A percentile compares a stretch with the other conserved stretches of the same genome.
Evolutionary conservation across 2,888 invertebrate species (phyloP).

Genomic region (Hyalella azteca): DNA sequence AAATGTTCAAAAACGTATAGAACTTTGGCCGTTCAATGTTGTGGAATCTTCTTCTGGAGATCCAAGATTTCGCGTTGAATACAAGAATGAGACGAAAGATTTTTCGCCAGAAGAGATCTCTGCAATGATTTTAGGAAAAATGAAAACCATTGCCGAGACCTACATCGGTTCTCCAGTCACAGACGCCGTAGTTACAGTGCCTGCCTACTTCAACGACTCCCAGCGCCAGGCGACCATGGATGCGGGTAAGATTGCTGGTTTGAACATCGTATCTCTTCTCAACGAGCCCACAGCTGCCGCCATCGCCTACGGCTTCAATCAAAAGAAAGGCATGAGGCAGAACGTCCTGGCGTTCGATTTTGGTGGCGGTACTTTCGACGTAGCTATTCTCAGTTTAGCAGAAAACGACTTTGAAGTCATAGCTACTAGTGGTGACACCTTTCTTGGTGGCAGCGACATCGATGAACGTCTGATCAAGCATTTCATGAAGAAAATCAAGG

Average conservation of each 20-base stretch:
- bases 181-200: slow-evolving; percentile 6
- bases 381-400: slow-evolving; percentile 5
- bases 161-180: background rate
- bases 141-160: slow-evolving; percentile 1
- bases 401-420: background rate
- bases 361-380: slow-evolving; percentile 22
- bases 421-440: background rate
- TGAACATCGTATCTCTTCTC: background rate
- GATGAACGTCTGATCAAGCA: background rate
- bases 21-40: slow-evolving; percentile 13
- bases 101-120: slow-evolving; percentile 17
- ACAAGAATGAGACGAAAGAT: background rate
- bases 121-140: background rate
- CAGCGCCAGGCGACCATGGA: slow-evolving; percentile 32
- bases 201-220: too few species aligned
- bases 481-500: background rate
- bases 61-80: background rate
- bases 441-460: slow-evolving; percentile 5
- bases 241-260: slow-evolving; percentile 25
- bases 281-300: slow-evolving; percentile 29
- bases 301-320: slow-evolving; percentile 21
- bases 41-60: background rate
- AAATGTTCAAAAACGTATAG: background rate
- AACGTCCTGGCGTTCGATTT: slow-evolving; percentile 30
- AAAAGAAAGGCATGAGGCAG: too few species aligned